Conservation (phyloP, 2,888 invertebrate genomes). For the Poecilus cupreus region DNA sequence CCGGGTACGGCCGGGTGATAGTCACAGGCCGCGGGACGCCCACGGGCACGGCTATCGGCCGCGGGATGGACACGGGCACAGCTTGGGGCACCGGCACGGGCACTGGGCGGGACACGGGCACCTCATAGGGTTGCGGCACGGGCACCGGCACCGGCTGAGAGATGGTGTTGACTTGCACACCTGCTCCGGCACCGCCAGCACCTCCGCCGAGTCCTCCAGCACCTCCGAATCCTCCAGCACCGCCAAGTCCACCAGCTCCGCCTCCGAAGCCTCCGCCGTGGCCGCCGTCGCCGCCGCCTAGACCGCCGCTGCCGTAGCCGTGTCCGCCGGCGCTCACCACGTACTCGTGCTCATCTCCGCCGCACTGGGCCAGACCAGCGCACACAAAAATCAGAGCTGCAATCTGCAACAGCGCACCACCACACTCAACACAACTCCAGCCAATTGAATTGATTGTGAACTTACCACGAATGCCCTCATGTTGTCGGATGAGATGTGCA, state of each 20-base stretch:
- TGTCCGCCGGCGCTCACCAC: not conserved
- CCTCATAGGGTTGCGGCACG: conserved; percentile 70
- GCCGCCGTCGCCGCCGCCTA: not conserved
- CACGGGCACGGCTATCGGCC: conserved; percentile 73
- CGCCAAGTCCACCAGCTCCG: not conserved
- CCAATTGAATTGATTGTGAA: not conserved
- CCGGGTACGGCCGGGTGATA: conserved; percentile 70
- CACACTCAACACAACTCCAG: not conserved
- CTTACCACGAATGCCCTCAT: conserved; percentile 49
- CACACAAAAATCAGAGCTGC: conserved; percentile 65
- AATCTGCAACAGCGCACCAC: conserved; percentile 63
- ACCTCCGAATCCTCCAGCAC: conserved; percentile 51
- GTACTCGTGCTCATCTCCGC: conserved; percentile 37
- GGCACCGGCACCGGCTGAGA: conserved; percentile 69
- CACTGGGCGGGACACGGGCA: conserved; percentile 74
- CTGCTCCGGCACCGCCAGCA: conserved; percentile 30
- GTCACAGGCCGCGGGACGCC: conserved; percentile 70
- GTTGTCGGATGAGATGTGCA: conserved; percentile 4
- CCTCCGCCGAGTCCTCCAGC: conserved; percentile 49
- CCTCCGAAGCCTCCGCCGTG: not conserved
- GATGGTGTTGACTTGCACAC: conserved; percentile 67
- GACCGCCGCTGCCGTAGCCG: not conserved
- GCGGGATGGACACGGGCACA: conserved; percentile 74
- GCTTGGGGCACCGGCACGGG: conserved; percentile 76
- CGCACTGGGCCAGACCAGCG: conserved; percentile 56